Conservation (phyloP, 1,140 invertebrate species). For the Periplaneta americana region DNA sequence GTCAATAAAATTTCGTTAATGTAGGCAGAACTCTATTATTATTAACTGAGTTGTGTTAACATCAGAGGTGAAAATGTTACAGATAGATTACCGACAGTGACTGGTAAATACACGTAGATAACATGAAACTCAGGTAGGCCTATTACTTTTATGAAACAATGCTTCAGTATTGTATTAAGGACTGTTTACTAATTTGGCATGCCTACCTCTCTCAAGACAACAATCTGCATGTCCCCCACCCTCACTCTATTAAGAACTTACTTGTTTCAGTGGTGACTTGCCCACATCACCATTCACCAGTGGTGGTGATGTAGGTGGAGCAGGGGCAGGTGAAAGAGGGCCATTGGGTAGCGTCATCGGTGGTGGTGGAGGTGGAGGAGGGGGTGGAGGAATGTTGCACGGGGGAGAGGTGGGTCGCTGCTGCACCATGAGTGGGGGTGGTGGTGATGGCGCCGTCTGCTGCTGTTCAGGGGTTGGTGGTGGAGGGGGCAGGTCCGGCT, state of each 20-base stretch:
- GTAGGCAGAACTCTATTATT: no score
- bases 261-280: conserved; percentile 36
- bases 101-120: no score
- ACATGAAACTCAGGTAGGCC: no score
- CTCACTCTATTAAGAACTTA: conserved; percentile 13
- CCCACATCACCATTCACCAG: conserved; percentile 51
- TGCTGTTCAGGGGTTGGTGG: background rate
- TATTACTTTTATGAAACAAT: no score
- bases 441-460: conserved; percentile 39
- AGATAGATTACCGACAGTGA: no score
- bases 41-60: no score
- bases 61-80: no score
- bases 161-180: no score
- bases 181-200: no score
- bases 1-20: no score
- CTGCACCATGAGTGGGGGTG: conserved; percentile 39
- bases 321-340: conserved; percentile 27
- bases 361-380: conserved; percentile 47
- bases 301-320: conserved; percentile 34
- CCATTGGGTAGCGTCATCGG: conserved; percentile 42
- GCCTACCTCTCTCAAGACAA: background rate
- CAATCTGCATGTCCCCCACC: background rate
- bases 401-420: conserved; percentile 19
- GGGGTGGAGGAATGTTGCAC: conserved; percentile 43
- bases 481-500: background rate